phyloP scores from a whole-genome alignment of 1,140 invertebrate species.

The Coptotermes formosanus region DNA sequence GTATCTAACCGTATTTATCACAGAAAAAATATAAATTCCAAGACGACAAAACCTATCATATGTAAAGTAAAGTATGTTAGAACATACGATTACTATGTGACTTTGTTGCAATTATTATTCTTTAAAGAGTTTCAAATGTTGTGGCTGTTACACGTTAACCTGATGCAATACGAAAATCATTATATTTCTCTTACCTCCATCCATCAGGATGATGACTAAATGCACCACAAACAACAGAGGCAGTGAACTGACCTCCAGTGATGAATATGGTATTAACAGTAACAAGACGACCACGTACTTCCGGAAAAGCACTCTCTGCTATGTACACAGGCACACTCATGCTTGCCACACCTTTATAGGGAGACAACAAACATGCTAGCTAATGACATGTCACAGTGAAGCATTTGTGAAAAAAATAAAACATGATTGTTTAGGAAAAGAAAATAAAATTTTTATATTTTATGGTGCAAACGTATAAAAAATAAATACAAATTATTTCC shows the following conservation, averaged over 20 bases:
- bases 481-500: background rate
- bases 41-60: too few species aligned
- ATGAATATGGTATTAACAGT: conserved; percentile 61
- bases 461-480: background rate
- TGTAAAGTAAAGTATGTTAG: too few species aligned
- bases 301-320: conserved; percentile 56
- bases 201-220: conserved; percentile 53
- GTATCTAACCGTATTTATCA: too few species aligned
- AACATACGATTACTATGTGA: too few species aligned
- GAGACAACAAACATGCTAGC: conserved; percentile 32
- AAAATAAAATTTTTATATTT: background rate
- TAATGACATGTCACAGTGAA: background rate
- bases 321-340: conserved; percentile 65
- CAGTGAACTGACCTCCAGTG: conserved; percentile 58
- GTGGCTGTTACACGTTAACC: too few species aligned
- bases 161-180: too few species aligned
- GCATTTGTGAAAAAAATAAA: background rate
- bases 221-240: conserved; percentile 55
- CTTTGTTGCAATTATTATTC: too few species aligned
- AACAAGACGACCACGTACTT: conserved; percentile 55
- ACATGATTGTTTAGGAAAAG: background rate
- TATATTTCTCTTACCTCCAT: conserved; percentile 51
- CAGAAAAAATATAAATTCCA: too few species aligned
- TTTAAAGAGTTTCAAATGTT: too few species aligned
- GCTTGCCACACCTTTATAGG: conserved; percentile 55